phyloP scores from a whole-genome alignment of 1,140 invertebrate genomes.

The Tetranychus cinnabarinus region DNA sequence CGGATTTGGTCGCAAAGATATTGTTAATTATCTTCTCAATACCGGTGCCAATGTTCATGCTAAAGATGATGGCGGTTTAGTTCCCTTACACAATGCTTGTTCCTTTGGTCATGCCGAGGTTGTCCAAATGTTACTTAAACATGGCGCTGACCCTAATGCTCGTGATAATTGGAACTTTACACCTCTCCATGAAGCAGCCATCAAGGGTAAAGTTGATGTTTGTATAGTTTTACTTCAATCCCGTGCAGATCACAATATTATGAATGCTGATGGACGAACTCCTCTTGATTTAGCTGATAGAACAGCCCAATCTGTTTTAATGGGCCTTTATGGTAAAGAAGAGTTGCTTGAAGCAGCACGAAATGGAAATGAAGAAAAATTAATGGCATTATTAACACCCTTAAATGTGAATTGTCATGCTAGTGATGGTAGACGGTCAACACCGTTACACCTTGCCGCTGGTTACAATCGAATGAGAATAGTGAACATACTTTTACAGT shows the following conservation, averaged over 20 bases:
- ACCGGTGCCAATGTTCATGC: conserved; percentile 46
- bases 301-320: conserved; percentile 40
- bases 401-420: conserved; percentile 65
- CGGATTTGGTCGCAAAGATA: conserved; percentile 72
- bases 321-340: no score
- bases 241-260: conserved; percentile 40
- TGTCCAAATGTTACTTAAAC: conserved; percentile 43
- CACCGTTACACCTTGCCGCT: conserved; percentile 66
- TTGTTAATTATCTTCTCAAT: conserved; percentile 71
- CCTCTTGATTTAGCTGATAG: conserved; percentile 74
- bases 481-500: conserved; percentile 66
- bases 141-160: conserved; percentile 49
- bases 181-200: conserved; percentile 77
- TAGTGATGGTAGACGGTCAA: conserved; percentile 79
- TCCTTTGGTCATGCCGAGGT: conserved; percentile 48
- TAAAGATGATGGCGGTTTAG: conserved; percentile 14
- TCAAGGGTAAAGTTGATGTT: conserved; percentile 91
- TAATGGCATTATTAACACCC: no score
- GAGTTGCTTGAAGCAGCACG: no score
- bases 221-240: conserved; percentile 72
- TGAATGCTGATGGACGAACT: conserved; percentile 79
- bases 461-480: conserved; percentile 79
- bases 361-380: no score
- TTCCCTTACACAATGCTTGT: conserved; percentile 39
- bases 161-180: conserved; percentile 92